phyloP scores from a whole-genome alignment of 2,113 vertebrate species.

The Silurus glanis region DNA sequence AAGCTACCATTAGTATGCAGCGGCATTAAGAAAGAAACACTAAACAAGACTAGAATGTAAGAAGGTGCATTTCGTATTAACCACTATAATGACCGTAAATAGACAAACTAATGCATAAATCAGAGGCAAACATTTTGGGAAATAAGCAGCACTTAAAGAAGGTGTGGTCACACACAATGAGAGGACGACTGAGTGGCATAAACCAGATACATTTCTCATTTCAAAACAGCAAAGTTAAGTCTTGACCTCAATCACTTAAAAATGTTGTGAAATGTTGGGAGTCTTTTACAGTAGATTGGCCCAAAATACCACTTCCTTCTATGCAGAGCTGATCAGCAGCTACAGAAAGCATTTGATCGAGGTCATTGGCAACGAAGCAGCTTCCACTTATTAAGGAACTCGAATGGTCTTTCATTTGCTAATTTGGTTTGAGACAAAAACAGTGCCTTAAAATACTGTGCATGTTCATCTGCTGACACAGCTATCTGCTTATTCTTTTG shows the following conservation, averaged over 20 bases:
- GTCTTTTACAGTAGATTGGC: background rate
- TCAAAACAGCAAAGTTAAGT: constrained; percentile 4
- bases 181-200: background rate
- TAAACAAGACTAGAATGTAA: background rate
- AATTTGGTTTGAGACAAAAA: background rate
- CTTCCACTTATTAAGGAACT: background rate
- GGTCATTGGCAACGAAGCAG: background rate
- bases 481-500: background rate
- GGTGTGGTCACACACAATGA: background rate
- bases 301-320: background rate
- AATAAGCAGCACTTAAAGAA: background rate
- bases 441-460: background rate
- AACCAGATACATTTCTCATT: background rate
- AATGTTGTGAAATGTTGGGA: background rate
- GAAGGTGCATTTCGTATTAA: background rate
- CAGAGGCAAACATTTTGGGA: background rate
- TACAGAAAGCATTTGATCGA: background rate
- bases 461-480: background rate
- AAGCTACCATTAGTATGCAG: background rate
- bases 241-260: constrained; percentile 11
- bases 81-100: background rate
- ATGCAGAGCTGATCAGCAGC: constrained; percentile 11
- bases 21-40: background rate
- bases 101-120: background rate
- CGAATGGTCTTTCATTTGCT: background rate